Percentiles rank a stretch among this genome's conserved stretches.
Conservation (phyloP, 2,888 invertebrate species). For the Amphipoea oculea region DNA sequence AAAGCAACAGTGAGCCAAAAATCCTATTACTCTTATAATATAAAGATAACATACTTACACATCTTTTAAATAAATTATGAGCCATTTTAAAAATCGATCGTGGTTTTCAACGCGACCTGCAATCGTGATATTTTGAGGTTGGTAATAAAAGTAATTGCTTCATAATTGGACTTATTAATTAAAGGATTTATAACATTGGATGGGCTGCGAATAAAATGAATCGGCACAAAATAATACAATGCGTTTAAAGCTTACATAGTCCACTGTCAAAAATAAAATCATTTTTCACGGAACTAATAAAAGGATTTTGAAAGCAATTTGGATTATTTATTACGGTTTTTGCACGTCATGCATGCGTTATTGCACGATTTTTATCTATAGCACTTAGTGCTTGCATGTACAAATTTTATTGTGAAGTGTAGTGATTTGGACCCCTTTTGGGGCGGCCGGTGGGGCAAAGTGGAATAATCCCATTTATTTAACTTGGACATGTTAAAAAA, state of each 20-base stretch:
- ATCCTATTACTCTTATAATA: neutral
- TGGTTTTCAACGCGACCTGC: slow-evolving; percentile 45
- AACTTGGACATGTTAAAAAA: neutral
- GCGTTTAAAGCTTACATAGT: slow-evolving; percentile 28
- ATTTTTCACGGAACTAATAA: slow-evolving; percentile 37
- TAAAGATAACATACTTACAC: neutral
- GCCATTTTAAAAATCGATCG: slow-evolving; percentile 47
- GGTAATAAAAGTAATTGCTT: slow-evolving; percentile 59
- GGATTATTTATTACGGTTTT: slow-evolving; percentile 47
- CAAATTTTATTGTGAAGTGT: neutral
- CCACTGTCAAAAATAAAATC: slow-evolving; percentile 34
- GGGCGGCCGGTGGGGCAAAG: no score
- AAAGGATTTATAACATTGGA: slow-evolving; percentile 50
- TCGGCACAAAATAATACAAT: slow-evolving; percentile 47
- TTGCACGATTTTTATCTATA: neutral
- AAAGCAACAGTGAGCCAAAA: neutral
- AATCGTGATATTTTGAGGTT: slow-evolving; percentile 50
- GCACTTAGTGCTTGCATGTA: neutral
- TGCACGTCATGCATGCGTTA: slow-evolving; percentile 17
- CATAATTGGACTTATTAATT: slow-evolving; percentile 57
- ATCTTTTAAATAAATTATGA: slow-evolving; percentile 40
- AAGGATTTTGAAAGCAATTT: slow-evolving; percentile 57
- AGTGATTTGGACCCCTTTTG: neutral
- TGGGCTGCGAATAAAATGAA: slow-evolving; percentile 46
- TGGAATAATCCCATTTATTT: neutral